Evolutionary conservation across 2,797 vertebrate genomes (phyloP).

Genomic region (Mus spretus): DNA sequence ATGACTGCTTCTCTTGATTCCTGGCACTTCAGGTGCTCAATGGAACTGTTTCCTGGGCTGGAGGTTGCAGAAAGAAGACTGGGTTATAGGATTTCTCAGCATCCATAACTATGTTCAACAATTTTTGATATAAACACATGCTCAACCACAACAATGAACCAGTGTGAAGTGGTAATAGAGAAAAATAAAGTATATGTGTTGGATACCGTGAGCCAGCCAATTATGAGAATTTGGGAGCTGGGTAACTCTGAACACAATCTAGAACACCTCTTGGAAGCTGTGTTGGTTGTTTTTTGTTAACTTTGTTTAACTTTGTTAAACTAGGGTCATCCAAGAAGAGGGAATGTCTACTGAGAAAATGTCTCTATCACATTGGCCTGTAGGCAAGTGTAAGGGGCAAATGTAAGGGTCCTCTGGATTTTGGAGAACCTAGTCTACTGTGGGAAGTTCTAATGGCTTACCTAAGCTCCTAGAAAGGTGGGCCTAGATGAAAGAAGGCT

Average conservation of each 20-base stretch:
- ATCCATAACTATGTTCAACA: neutral
- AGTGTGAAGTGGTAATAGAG: neutral
- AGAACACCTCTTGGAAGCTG: neutral
- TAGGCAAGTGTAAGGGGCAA: neutral
- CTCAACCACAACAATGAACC: neutral
- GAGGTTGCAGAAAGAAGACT: neutral
- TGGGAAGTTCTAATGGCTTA: neutral
- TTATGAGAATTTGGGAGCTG: neutral
- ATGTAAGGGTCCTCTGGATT: neutral
- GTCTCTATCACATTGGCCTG: neutral
- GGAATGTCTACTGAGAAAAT: neutral
- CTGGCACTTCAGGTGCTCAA: neutral
- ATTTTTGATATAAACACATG: neutral
- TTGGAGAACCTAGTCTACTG: neutral
- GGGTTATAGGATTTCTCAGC: neutral
- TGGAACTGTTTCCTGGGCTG: neutral
- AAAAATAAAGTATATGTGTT: neutral
- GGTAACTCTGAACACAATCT: neutral
- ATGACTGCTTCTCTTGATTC: neutral
- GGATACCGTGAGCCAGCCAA: neutral
- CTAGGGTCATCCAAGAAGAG: neutral
- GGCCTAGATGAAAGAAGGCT: neutral
- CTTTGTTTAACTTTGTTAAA: neutral
- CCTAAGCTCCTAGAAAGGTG: neutral
- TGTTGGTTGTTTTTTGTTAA: neutral